These are phyloP conservation scores for Eupithecia vulgata DNA, from an alignment of 2,888 invertebrate species.

Conservation along the genomic window DNA sequence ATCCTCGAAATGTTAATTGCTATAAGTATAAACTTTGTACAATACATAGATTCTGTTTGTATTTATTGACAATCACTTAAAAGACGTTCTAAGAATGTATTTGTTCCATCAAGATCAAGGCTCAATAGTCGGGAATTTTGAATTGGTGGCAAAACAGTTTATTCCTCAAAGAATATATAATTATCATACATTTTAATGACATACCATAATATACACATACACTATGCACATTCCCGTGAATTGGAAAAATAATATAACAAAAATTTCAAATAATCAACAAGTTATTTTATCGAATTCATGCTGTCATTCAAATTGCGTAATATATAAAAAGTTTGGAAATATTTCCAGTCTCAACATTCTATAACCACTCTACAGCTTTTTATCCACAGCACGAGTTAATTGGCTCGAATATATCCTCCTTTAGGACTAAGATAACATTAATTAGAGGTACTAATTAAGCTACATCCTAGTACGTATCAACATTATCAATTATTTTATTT, in stretches of 20 bases:
- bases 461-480: conserved; percentile 34
- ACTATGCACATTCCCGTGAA: too few relatives aligned
- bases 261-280: background rate
- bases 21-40: too few relatives aligned
- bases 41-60: too few relatives aligned
- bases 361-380: background rate
- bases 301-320: background rate
- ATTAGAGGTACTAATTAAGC: conserved; percentile 38
- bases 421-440: conserved; percentile 28
- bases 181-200: too few relatives aligned
- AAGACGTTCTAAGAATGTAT: too few relatives aligned
- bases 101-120: too few relatives aligned
- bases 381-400: conserved; percentile 17
- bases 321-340: background rate
- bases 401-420: conserved; percentile 25
- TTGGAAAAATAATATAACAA: background rate
- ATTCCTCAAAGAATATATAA: too few relatives aligned
- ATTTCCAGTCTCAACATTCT: background rate
- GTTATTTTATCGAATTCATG: background rate
- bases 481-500: conserved; percentile 41
- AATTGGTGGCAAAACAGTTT: too few relatives aligned
- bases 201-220: too few relatives aligned
- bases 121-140: too few relatives aligned
- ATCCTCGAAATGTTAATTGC: too few relatives aligned
- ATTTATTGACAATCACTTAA: too few relatives aligned